Conservation (phyloP, 92 coral and sea anemone species). For the Pocillopora grandis region DNA sequence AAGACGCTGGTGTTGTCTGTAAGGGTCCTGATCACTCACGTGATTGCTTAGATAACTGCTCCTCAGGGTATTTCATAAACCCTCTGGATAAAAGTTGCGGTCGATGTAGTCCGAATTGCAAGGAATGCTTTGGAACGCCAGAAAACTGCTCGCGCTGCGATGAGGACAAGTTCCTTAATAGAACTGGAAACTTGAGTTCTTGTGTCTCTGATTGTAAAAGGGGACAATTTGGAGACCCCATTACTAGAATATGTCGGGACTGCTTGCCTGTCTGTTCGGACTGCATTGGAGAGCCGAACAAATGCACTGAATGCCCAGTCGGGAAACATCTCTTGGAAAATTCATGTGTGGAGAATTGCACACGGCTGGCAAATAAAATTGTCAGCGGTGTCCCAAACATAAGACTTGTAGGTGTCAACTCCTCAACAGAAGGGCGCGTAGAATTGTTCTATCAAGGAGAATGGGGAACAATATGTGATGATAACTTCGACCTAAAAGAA, state of each 20-base stretch:
- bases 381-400: constrained; percentile 77
- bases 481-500: constrained; percentile 69
- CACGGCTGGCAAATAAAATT: constrained; percentile 12
- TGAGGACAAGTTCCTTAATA: constrained; percentile 54
- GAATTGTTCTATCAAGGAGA: constrained; percentile 69
- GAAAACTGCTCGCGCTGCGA: constrained; percentile 66
- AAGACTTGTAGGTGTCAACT: constrained; percentile 68
- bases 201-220: constrained; percentile 67
- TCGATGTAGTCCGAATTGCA: constrained; percentile 68
- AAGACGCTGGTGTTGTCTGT: constrained; percentile 84
- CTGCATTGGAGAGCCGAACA: constrained; percentile 43
- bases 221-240: constrained; percentile 52
- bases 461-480: constrained; percentile 97
- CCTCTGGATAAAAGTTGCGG: constrained; percentile 53
- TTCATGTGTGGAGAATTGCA: constrained; percentile 48
- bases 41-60: constrained; percentile 61
- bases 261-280: constrained; percentile 57
- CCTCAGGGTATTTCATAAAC: constrained; percentile 41
- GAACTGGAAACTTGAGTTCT: constrained; percentile 36
- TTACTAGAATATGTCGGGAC: constrained; percentile 21
- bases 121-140: constrained; percentile 48
- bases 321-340: constrained; percentile 26
- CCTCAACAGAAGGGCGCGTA: constrained; percentile 70
- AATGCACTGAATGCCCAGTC: constrained; percentile 59
- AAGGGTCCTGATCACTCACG: constrained; percentile 83